Evolutionary conservation across 2,113 vertebrate genomes (phyloP), one percentile per base, ranked within the genome.

Genomic region (Macroglossus sobrinus): DNA sequence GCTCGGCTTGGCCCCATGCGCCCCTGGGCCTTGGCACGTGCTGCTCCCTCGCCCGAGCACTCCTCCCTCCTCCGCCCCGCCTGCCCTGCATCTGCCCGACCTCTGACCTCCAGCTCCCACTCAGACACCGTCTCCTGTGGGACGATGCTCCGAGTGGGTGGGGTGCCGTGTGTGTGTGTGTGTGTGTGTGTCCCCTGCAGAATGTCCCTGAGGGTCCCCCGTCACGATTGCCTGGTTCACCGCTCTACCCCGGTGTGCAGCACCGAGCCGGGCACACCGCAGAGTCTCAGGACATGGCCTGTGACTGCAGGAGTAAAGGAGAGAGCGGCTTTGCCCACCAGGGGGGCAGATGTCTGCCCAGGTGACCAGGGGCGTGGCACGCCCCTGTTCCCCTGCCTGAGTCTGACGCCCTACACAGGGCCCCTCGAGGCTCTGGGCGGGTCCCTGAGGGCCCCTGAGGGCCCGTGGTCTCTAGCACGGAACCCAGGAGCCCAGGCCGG

Each of bases 61-160:
- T 12, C 30, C 14, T 6, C 24, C 18, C 12, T 16, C 21, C 30
- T 24, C 19, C 4, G 0, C 28, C 7, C 63, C 35, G 22, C 24
- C 68, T 13, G n/a, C n/a, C 69, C 33, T 6, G 7, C 0, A 4
- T 50, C 43, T 30, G 24, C 7, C 4, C 38, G 4, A 24, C 30
- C 33, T 21, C 4, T 33, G 4, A 24, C 30, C 33, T 21, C 43
- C 50, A 18, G 24, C 12, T 55, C 63, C 57, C 0, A 0, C 59
- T 75, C 89, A 74, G 50, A 55, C 6, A 3, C 72, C 66, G 7
- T 2, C 16, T 80, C 74, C 68, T 38, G n/a, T 35, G 69, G 75
- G 45, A 1, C n/a, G n/a, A n/a, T 3, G 24, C 15, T 21, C 57
- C 4, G 5, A 1, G 7, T 4, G 21, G 19, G 19, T 5, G 30